Base-by-base conservation (phyloP, 2,888 invertebrate species). In the Pherbina coryleti region DNA sequence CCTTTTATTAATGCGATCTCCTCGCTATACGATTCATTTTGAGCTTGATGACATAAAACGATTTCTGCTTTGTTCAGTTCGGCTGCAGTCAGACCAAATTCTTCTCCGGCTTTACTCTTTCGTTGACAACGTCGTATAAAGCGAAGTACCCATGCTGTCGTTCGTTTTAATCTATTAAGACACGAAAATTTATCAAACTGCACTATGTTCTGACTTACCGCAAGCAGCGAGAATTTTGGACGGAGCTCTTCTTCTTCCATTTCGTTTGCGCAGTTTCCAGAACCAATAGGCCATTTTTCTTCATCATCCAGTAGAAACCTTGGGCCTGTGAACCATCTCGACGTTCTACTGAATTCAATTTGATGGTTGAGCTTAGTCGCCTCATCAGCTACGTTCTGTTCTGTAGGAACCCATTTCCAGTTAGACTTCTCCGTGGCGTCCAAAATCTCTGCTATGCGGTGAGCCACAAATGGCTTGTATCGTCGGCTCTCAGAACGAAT, bases 321-420 rank as follows among this genome's bases (percentile, higher is more conserved):
- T 31, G 31, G 31, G 31, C 31, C 31, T 5, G 31, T 31, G 31
- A 31, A 31, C 31, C 31, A 31, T 31, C 31, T 31, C 31, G 31
- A 4, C 5, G 31, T 31, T 3, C 31, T 31, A 31, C 5, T 5
- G 31, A 31, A 31, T 31, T 31, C 72, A 81, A n/a, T n/a, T n/a
- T n/a, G n/a, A n/a, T n/a, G n/a, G n/a, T n/a, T n/a, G n/a, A n/a
- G n/a, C n/a, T n/a, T 79, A n/a, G 82, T 83, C 11, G 82, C 81
- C 53, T 80, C 81, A 79, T 85, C 85, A 28, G 84, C 83, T 5
- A 82, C 79, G 77, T 84, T 84, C n/a, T 78, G 22, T 28, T 79
- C 77, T 3, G 82, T 80, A 9, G 82, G 80, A 19, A 84, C 75
- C 81, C 84, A 84, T 51, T 72, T 77, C 82, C 84, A 84, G 11